Conservation (phyloP, 2,888 invertebrate species). For the Sesamia inferens region DNA sequence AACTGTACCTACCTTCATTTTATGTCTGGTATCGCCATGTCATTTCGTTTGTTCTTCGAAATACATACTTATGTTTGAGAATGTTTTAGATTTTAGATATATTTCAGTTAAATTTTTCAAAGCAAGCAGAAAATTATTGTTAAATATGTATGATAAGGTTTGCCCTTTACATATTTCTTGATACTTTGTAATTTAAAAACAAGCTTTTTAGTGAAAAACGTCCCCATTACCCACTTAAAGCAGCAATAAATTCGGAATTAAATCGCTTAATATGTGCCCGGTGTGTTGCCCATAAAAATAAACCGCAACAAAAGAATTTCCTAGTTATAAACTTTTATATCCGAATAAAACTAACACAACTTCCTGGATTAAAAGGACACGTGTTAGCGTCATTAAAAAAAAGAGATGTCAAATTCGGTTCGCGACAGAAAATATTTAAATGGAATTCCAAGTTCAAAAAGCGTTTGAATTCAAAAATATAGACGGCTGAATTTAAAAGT, state of each 20-base stretch:
- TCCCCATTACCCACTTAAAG: conserved; percentile 29
- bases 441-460: conserved; percentile 69
- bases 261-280: conserved; percentile 54
- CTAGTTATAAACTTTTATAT: conserved; percentile 62
- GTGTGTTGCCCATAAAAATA: conserved; percentile 64
- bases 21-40: conserved; percentile 63
- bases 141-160: background rate
- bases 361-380: conserved; percentile 62
- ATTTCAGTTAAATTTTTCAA: background rate
- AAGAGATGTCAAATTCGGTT: conserved; percentile 66
- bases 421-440: conserved; percentile 67
- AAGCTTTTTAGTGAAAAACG: conserved; percentile 28
- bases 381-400: conserved; percentile 61
- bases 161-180: background rate
- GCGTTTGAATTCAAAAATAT: conserved; percentile 62
- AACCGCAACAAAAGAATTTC: conserved; percentile 62
- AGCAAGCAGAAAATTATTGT: conserved; percentile 8
- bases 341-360: conserved; percentile 67
- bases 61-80: conserved; percentile 29
- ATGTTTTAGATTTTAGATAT: conserved; percentile 35
- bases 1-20: conserved; percentile 59
- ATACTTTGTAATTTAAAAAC: conserved; percentile 29
- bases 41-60: conserved; percentile 58
- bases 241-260: conserved; percentile 52
- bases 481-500: conserved; percentile 60